These are phyloP conservation scores for Lateolabrax maculatus DNA, from an alignment of 2,797 vertebrate species.

Conservation along the genomic window DNA sequence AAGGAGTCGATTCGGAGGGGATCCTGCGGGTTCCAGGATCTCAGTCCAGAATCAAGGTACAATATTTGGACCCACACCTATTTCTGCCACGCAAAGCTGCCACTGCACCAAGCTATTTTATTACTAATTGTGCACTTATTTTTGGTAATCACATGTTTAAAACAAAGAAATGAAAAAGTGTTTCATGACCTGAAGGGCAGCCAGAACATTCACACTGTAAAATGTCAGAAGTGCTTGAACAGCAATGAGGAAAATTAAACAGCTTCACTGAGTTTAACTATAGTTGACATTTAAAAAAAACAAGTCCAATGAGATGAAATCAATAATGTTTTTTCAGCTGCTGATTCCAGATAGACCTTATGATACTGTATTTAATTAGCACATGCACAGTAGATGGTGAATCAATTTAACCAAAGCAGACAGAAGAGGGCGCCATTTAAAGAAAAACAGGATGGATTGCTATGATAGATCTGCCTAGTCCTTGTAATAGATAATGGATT, in stretches of 20 bases:
- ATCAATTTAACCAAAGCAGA: constrained; percentile 14
- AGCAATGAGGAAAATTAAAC: constrained; percentile 23
- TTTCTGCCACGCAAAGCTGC: background rate
- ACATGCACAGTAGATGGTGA: background rate
- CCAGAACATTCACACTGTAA: constrained; percentile 33
- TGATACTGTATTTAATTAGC: constrained; percentile 23
- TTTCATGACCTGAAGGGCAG: background rate
- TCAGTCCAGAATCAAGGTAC: constrained; percentile 93
- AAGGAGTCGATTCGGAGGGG: constrained; percentile 91
- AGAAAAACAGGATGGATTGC: background rate
- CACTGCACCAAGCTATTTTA: background rate
- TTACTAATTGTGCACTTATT: fast-evolving
- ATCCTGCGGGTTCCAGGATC: constrained; percentile 94
- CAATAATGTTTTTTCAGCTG: constrained; percentile 20
- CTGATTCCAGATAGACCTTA: background rate
- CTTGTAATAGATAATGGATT: background rate
- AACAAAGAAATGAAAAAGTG: background rate
- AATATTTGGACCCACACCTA: background rate
- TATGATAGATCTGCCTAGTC: background rate
- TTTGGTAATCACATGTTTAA: background rate
- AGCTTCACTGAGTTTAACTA: constrained; percentile 38
- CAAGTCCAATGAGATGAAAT: constrained; percentile 33
- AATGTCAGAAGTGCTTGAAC: constrained; percentile 45
- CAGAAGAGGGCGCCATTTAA: constrained; percentile 67
- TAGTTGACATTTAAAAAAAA: constrained; percentile 62